Percentiles rank a stretch among this genome's conserved stretches.
These are phyloP conservation scores for Miltochrista miniata DNA, from an alignment of 2,888 invertebrate species.

Conservation along the genomic window DNA sequence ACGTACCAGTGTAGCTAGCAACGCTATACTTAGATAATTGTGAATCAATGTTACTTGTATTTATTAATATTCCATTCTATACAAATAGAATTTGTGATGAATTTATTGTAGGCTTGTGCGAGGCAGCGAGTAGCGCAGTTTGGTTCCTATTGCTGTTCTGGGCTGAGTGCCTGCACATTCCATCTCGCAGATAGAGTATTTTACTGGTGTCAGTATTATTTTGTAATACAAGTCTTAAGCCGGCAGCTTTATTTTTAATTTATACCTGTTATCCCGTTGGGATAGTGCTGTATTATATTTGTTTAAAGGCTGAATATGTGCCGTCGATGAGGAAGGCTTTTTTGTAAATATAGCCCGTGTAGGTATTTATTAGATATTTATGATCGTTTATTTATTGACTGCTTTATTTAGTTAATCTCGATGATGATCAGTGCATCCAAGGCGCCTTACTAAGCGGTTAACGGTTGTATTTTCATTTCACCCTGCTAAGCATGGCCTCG, in stretches of 20 bases:
- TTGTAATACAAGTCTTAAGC: conserved; percentile 81
- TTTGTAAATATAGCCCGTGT: conserved; percentile 82
- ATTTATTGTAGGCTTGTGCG: conserved; percentile 57
- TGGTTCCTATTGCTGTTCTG: conserved; percentile 64
- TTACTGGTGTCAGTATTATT: conserved; percentile 83
- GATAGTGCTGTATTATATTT: conserved; percentile 82
- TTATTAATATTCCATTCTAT: conserved; percentile 74
- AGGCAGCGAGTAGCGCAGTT: conserved; percentile 64
- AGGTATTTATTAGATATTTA: conserved; percentile 85
- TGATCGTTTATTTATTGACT: conserved; percentile 84
- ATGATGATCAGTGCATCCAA: conserved; percentile 61
- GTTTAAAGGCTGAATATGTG: conserved; percentile 78
- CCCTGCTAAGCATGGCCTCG: conserved; percentile 79
- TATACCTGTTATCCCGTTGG: conserved; percentile 79
- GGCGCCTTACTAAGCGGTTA: conserved; percentile 69
- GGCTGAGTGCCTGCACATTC: conserved; percentile 72
- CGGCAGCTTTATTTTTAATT: conserved; percentile 82
- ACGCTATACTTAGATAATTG: conserved; percentile 57
- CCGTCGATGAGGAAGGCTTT: conserved; percentile 73
- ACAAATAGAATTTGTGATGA: conserved; percentile 74
- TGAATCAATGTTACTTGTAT: conserved; percentile 78
- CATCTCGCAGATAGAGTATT: conserved; percentile 75
- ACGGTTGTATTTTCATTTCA: conserved; percentile 77
- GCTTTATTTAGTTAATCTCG: conserved; percentile 81
- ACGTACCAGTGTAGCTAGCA: conserved; percentile 40